Evolutionary conservation across 2,888 invertebrate species (phyloP).

Genomic region (Acleris literana): DNA sequence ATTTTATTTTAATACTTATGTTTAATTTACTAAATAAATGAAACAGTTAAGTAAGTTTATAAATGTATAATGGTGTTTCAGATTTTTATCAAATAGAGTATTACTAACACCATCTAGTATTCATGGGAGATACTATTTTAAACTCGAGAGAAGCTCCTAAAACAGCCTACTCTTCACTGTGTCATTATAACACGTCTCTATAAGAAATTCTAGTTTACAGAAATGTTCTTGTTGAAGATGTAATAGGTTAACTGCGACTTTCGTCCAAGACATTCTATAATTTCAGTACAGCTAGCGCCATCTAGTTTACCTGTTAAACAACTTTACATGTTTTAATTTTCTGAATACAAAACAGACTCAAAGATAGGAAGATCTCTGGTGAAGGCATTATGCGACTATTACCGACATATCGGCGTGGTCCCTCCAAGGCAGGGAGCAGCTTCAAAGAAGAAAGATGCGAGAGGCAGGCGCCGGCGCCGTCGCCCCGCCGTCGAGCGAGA

Average conservation of each 20-base stretch:
- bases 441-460: conserved; percentile 63
- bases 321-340: neutral
- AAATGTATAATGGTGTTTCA: too few relatives aligned
- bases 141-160: too few relatives aligned
- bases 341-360: conserved; percentile 51
- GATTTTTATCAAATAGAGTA: neutral
- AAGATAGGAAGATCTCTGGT: conserved; percentile 77
- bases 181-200: too few relatives aligned
- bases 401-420: conserved; percentile 81
- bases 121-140: neutral
- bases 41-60: too few relatives aligned
- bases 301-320: neutral
- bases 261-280: neutral
- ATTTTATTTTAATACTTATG: too few relatives aligned
- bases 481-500: conserved; percentile 63
- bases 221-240: too few relatives aligned
- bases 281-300: conserved; percentile 11
- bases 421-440: conserved; percentile 69
- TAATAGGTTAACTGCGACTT: neutral
- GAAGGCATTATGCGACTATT: conserved; percentile 83
- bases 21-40: too few relatives aligned
- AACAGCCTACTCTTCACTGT: too few relatives aligned
- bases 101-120: conserved; percentile 1
- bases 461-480: conserved; percentile 63
- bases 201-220: too few relatives aligned